phyloP scores from a whole-genome alignment of 2,888 invertebrate species.

The Drosophila mercatorum region DNA sequence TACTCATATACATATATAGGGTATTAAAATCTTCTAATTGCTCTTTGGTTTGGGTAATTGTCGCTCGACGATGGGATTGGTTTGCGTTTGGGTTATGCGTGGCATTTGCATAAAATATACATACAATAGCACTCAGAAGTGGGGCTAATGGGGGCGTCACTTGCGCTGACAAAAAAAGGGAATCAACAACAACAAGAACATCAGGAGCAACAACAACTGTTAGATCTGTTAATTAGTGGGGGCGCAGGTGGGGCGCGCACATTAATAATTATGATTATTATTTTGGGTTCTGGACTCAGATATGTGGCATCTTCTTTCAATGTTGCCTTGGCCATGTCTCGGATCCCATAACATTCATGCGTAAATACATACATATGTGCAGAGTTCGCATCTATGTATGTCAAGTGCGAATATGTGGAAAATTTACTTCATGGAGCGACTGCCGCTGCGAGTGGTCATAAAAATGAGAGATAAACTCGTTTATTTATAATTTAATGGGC shows the following conservation, averaged over 20 bases:
- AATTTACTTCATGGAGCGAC: constrained; percentile 29
- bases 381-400: constrained; percentile 51
- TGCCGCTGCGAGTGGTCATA: constrained; percentile 21
- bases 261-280: constrained; percentile 19
- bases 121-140: constrained; percentile 35
- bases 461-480: constrained; percentile 17
- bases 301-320: constrained; percentile 18
- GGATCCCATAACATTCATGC: constrained; percentile 44
- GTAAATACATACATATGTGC: constrained; percentile 52
- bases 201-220: background rate
- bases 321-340: constrained; percentile 43
- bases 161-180: constrained; percentile 7
- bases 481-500: constrained; percentile 35
- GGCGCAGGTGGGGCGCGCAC: constrained; percentile 36
- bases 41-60: constrained; percentile 3
- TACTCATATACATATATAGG: background rate
- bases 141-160: constrained; percentile 26
- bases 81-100: constrained; percentile 45
- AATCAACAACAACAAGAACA: background rate
- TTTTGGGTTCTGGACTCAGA: constrained; percentile 13
- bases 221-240: constrained; percentile 46
- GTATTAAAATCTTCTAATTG: constrained; percentile 6
- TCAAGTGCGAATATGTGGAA: constrained; percentile 51
- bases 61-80: background rate
- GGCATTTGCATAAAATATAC: constrained; percentile 65